Percentiles rank a stretch among this genome's conserved stretches.
These are phyloP conservation scores for Parauchenoglanis punctatus DNA, from an alignment of 2,797 vertebrate species.

Conservation along the genomic window DNA sequence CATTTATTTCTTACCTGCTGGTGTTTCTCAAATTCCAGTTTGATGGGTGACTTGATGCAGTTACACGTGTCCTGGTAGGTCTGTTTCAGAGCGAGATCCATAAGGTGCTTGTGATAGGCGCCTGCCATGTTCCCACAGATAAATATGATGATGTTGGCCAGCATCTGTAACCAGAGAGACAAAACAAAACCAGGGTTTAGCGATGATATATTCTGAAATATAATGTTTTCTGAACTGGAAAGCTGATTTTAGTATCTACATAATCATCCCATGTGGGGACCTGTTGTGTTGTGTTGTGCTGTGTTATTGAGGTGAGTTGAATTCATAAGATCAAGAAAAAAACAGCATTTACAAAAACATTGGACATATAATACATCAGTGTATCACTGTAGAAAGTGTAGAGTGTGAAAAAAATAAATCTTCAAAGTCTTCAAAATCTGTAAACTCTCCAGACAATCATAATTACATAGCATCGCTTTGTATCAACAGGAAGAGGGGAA, in stretches of 20 bases:
- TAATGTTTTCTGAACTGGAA: neutral
- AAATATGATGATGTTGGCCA: slow-evolving; percentile 96
- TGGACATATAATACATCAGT: neutral
- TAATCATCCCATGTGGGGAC: neutral
- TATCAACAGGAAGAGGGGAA: slow-evolving; percentile 14
- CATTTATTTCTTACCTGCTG: slow-evolving; percentile 84
- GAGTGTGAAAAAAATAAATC: neutral
- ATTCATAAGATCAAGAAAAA: neutral
- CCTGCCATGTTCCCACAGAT: slow-evolving; percentile 96
- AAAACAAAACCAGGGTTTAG: neutral
- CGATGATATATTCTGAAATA: neutral
- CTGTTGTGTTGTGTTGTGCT: neutral
- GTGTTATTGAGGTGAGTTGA: neutral
- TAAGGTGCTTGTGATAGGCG: slow-evolving; percentile 95
- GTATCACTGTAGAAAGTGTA: neutral
- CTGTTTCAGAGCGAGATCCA: slow-evolving; percentile 94
- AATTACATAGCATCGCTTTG: slow-evolving; percentile 11
- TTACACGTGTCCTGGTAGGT: slow-evolving; percentile 97
- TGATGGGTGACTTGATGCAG: slow-evolving; percentile 98
- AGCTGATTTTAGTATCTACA: neutral
- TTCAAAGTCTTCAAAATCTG: neutral
- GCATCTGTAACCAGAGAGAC: slow-evolving; percentile 75
- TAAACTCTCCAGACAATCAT: slow-evolving; percentile 4
- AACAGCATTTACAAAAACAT: neutral
- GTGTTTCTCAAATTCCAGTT: slow-evolving; percentile 95